A percentile compares a stretch with the other conserved stretches of the same genome.
These are phyloP conservation scores for Dryobota labecula DNA, from an alignment of 2,888 invertebrate genomes.

Conservation along the genomic window DNA sequence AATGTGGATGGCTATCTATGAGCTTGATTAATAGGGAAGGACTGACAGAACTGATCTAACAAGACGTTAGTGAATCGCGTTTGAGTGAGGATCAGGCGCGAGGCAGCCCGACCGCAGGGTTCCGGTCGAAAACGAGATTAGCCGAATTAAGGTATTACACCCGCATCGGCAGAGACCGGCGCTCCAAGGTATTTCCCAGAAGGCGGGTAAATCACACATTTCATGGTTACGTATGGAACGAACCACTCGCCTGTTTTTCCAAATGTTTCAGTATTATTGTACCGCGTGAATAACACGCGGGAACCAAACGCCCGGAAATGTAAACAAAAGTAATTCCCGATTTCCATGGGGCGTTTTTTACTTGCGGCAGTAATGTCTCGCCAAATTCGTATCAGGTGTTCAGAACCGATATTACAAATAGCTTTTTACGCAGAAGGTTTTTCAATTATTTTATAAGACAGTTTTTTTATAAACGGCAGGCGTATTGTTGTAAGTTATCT, in stretches of 20 bases:
- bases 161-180: conserved; percentile 79
- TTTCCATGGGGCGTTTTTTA: conserved; percentile 34
- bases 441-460: conserved; percentile 2
- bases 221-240: conserved; percentile 79
- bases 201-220: conserved; percentile 86
- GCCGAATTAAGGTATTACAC: conserved; percentile 86
- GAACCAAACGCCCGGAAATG: conserved; percentile 36
- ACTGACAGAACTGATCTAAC: conserved; percentile 65
- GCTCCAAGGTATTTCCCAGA: conserved; percentile 84
- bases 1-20: conserved; percentile 45
- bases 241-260: conserved; percentile 67
- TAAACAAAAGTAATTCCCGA: conserved; percentile 55
- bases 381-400: conserved; percentile 42
- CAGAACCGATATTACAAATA: conserved; percentile 23
- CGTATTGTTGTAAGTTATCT: conserved; percentile 1
- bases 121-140: conserved; percentile 82
- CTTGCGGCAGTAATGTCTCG: conserved; percentile 25
- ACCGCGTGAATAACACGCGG: conserved; percentile 37
- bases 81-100: conserved; percentile 69
- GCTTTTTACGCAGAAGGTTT: conserved; percentile 20
- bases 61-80: conserved; percentile 64
- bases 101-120: conserved; percentile 72
- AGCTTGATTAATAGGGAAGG: conserved; percentile 63
- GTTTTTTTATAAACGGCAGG: background rate
- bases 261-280: conserved; percentile 57